phyloP scores from a whole-genome alignment of 1,140 invertebrate species.

The Solenopsis invicta region DNA sequence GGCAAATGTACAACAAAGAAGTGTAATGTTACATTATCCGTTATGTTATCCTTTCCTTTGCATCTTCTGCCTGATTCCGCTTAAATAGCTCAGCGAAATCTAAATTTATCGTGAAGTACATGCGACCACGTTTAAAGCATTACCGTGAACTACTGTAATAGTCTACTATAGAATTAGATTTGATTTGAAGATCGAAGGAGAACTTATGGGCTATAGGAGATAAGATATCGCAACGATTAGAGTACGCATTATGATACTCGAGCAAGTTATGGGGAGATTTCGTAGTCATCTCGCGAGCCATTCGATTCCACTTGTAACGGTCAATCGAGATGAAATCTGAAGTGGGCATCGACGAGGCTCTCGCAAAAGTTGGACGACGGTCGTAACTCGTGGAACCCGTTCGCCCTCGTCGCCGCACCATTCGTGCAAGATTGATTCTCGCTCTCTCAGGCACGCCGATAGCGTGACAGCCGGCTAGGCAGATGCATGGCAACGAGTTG shows the following conservation, averaged over 20 bases:
- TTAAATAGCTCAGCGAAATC: not conserved
- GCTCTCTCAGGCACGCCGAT: conserved; percentile 58
- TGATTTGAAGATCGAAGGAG: not conserved
- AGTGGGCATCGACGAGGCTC: not conserved
- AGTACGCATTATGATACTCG: conserved; percentile 2
- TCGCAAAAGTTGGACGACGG: conserved; percentile 13
- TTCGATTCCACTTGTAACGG: not conserved
- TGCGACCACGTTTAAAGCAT: not conserved
- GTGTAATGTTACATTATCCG: too few relatives aligned
- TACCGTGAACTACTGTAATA: not conserved
- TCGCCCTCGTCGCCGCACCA: conserved; percentile 30
- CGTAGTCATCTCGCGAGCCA: not conserved
- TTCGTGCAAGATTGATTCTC: conserved; percentile 36
- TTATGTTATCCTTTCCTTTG: not conserved
- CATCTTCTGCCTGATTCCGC: not conserved
- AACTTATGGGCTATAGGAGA: not conserved
- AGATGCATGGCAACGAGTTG: conserved; percentile 80
- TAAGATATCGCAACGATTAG: not conserved
- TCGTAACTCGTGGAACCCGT: conserved; percentile 8
- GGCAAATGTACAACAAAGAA: conserved; percentile 9
- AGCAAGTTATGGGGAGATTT: conserved; percentile 33
- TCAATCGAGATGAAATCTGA: conserved; percentile 18
- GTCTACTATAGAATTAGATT: not conserved
- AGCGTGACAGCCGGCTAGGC: conserved; percentile 79
- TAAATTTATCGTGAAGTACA: not conserved